Evolutionary conservation across 2,888 invertebrate species (phyloP).

Genomic region (Leptura quadrifasciata): DNA sequence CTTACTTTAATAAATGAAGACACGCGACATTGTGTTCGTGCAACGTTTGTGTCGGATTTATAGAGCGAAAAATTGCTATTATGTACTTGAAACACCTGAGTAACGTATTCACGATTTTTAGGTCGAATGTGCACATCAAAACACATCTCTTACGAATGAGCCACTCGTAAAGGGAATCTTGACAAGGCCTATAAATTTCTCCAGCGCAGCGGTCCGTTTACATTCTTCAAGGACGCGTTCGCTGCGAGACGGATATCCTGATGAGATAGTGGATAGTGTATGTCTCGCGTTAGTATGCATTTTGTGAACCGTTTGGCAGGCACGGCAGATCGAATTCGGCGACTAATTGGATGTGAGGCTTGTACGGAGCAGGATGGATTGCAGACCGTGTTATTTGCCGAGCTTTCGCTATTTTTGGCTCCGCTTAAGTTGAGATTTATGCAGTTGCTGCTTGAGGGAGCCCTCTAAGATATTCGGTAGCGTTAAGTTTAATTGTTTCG

Average conservation of each 20-base stretch:
- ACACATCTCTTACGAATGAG: neutral
- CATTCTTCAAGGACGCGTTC: neutral
- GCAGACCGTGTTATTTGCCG: neutral
- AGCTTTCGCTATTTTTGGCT: neutral
- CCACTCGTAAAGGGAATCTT: neutral
- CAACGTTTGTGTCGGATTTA: too few species aligned
- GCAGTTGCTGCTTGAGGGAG: too few species aligned
- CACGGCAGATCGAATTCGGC: neutral
- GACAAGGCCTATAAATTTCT: slow-evolving; percentile 3
- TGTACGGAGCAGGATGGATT: slow-evolving; percentile 3
- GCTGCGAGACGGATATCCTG: neutral
- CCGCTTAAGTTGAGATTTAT: slow-evolving; percentile 14
- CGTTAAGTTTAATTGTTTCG: too few species aligned
- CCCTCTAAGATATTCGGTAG: too few species aligned
- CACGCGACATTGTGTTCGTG: too few species aligned
- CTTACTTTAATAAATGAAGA: too few species aligned
- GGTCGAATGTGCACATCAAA: neutral
- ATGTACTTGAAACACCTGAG: too few species aligned
- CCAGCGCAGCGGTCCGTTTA: slow-evolving; percentile 9
- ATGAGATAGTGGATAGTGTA: slow-evolving; percentile 10
- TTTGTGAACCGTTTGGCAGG: slow-evolving; percentile 11
- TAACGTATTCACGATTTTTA: too few species aligned
- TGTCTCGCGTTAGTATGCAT: neutral
- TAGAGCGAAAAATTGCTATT: too few species aligned
- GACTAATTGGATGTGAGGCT: slow-evolving; percentile 20